Conservation (phyloP, 1,140 invertebrate genomes). For the Hylaeus anthracinus region DNA sequence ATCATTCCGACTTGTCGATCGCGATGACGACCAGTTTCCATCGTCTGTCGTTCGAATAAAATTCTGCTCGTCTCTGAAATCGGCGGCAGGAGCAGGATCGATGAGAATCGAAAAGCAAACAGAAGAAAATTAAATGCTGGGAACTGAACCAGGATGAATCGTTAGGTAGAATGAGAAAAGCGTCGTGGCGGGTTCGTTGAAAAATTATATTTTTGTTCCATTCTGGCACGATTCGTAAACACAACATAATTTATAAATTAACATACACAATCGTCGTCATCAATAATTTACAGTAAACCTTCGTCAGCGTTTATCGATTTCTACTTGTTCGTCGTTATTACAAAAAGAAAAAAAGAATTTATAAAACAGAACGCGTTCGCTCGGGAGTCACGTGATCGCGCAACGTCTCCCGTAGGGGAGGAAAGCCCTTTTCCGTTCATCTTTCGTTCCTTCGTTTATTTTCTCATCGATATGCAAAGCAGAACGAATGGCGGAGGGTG, state of each 20-base stretch:
- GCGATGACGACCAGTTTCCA: too few species aligned
- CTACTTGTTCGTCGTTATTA: slow-evolving; percentile 15
- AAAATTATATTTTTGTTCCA: slow-evolving; percentile 81
- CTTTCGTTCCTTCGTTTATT: not conserved
- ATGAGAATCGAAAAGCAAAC: not conserved
- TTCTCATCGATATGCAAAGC: not conserved
- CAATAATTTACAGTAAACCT: slow-evolving; percentile 78
- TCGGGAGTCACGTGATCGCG: slow-evolving; percentile 43
- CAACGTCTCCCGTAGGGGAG: slow-evolving; percentile 32
- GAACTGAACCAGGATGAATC: not conserved
- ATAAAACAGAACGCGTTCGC: slow-evolving; percentile 45
- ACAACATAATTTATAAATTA: slow-evolving; percentile 82
- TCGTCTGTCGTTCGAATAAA: too few species aligned
- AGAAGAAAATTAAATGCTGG: slow-evolving; percentile 15
- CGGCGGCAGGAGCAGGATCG: too few species aligned
- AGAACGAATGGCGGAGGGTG: slow-evolving; percentile 9
- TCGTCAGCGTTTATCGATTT: slow-evolving; percentile 40
- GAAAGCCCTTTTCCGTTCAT: not conserved
- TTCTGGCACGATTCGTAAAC: slow-evolving; percentile 80
- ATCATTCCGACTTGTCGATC: too few species aligned
- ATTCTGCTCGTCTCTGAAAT: too few species aligned
- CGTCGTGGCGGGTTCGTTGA: slow-evolving; percentile 70
- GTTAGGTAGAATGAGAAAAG: slow-evolving; percentile 51
- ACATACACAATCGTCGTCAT: slow-evolving; percentile 79
- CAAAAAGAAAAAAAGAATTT: slow-evolving; percentile 11